Conservation (phyloP, 2,888 invertebrate genomes). For the Trachelus tabidus region DNA sequence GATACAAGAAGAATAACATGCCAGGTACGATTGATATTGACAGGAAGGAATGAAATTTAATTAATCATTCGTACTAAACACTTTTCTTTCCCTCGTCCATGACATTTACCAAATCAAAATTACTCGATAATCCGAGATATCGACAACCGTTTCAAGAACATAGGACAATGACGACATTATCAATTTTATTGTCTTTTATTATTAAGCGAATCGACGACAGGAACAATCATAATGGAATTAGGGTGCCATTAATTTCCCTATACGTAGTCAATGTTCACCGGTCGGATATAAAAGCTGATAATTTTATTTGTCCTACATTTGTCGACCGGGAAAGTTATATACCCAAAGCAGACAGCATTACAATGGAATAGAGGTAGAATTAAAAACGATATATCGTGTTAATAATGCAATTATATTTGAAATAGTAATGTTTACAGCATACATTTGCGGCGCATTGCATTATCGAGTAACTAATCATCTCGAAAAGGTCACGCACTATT, state of each 20-base stretch:
- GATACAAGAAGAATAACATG: background rate
- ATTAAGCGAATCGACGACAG: background rate
- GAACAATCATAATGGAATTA: background rate
- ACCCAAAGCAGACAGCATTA: background rate
- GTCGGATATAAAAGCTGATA: background rate
- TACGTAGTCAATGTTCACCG: background rate
- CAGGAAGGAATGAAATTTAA: background rate
- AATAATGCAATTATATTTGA: slow-evolving; percentile 46
- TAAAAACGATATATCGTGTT: background rate
- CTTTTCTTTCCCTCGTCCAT: background rate
- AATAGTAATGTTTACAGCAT: slow-evolving; percentile 56
- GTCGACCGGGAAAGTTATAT: background rate
- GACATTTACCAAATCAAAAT: background rate
- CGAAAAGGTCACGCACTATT: background rate
- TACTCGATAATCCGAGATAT: background rate
- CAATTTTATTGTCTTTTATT: background rate
- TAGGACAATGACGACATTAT: background rate
- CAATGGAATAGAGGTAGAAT: background rate
- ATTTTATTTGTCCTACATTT: background rate
- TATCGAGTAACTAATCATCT: slow-evolving; percentile 29
- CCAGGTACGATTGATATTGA: background rate
- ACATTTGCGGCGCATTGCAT: slow-evolving; percentile 52
- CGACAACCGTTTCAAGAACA: background rate
- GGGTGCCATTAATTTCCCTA: background rate
- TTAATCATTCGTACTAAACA: background rate